Evolutionary conservation across 92 coral and sea anemone genomes (phyloP), one percentile per base, ranked within the genome.

Genomic region (Parazoanthus swiftii): DNA sequence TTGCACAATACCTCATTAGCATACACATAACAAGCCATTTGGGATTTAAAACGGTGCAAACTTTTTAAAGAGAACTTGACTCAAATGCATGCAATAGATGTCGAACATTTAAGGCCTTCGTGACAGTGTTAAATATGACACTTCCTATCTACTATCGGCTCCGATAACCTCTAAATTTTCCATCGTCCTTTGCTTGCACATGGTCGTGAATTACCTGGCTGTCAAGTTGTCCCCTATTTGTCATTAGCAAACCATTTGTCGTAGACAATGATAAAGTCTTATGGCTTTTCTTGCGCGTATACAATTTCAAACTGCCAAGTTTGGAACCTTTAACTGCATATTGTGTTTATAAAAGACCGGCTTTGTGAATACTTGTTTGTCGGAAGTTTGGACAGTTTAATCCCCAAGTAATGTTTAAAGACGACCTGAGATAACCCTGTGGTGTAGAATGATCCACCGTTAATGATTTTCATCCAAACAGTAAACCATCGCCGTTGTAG

Each of bases 1-100:
- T 48, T 16, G 76, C 56, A 92, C 92, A 89, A 92, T 89, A 48
- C 38, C 74, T 89, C 85, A 92, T 92, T 92, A 74, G 76, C 94
- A 92, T 92, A 92, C 50, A 77, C 77, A 33, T 70, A 46, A 23
- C 66, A 35, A 46, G 14, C 15, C 66, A 42, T 63, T 44, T 71
- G 43, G 68, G 68, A 56, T 80, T 80, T 26, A 56, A 23, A 80
- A 80, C 35, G 15, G 6, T 16, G n/a, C 42, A 36, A 35, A 26
- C 25, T 23, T 33, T 43, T 77, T 0, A 46, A 78, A 5, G 56
- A 35, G 20, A 43, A 48, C 23, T 46, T 46, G 37, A 11, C 3
- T 43, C 2, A n/a, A n/a, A 78, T 6, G n/a, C 8, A 8, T 80
- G 71, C 85, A 15, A 20, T 56, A 8, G 16, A 80, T 42, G 39